Evolutionary conservation across 53 echinoderm and acorn worm species (phyloP), one percentile per base, ranked within the genome.

Genomic region (Luidia sarsii): DNA sequence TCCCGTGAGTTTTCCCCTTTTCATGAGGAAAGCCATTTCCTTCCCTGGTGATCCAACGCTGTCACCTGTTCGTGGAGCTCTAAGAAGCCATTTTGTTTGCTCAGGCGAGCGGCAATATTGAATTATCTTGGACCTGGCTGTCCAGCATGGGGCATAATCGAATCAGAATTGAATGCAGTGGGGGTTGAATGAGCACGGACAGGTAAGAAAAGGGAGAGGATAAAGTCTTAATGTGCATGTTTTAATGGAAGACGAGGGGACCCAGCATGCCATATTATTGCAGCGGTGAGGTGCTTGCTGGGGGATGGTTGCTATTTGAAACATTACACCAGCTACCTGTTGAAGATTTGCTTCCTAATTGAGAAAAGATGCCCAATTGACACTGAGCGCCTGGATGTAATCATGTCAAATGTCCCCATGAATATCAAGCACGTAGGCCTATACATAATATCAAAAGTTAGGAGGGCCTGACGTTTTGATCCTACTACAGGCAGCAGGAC

Each of bases 51-150:
- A 27, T 30, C 77, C 38, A 43, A 77, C 43, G 31, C 77, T 46
- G 77, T 60, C 77, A 77, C 77, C 77, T 77, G 77, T 77, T 77
- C 77, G 45, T 25, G 31, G 45, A 33, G 43, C 77, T 45, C 39
- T 57, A 60, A 77, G 77, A 77, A 77, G 77, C 77, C 61, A 61
- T 77, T 41, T 61, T 77, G 77, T 77, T 77, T 77, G 61, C 60
- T 77, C 77, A 77, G 77, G 77, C 77, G 60, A 11, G 57, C 39
- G 57, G 61, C 45, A 60, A 60, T 77, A 77, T 77, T 77, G 77
- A 77, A 77, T 77, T 77, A 77, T 77, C 77, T 20, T 9, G 48
- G 77, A 61, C 27, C 77, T 60, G 61, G 57, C 77, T 60, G 77
- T 77, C 61, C 77, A 22, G 60, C 61, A 46, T n/a, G 8, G 77